phyloP scores from a whole-genome alignment of 2,797 vertebrate genomes.

The Chelonia mydas region DNA sequence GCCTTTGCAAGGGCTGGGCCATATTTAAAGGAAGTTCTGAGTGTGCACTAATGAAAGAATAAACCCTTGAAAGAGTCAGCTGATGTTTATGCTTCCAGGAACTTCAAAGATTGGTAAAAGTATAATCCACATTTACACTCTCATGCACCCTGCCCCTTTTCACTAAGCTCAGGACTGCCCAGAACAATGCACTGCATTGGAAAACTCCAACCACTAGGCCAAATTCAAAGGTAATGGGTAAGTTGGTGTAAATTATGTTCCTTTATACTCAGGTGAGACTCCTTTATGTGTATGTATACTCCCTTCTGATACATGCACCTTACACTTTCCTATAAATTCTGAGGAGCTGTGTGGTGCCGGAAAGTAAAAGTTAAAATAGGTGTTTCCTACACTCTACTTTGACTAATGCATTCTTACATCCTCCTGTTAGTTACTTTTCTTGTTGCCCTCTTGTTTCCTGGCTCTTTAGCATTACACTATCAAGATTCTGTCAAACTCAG shows the following conservation, averaged over 20 bases:
- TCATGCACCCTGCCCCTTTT: not conserved
- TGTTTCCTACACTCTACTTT: not conserved
- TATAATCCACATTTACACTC: not conserved
- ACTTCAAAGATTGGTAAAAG: not conserved
- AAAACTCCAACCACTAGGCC: not conserved
- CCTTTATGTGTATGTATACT: not conserved
- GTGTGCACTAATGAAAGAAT: not conserved
- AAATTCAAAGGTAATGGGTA: not conserved
- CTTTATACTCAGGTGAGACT: not conserved
- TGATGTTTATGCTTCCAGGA: not conserved
- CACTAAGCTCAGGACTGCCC: not conserved
- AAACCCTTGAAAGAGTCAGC: not conserved
- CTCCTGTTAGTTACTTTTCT: not conserved
- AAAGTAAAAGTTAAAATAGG: not conserved
- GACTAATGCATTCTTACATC: not conserved
- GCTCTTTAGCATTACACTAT: not conserved
- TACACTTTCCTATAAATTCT: not conserved
- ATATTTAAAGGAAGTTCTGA: not conserved
- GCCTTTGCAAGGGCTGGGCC: not conserved
- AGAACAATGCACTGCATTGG: not conserved
- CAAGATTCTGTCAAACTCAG: not conserved
- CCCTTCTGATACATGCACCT: not conserved
- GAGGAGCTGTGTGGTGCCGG: not conserved
- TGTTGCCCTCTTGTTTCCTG: not conserved
- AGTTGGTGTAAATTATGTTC: not conserved